Conservation (phyloP, 2,797 vertebrate genomes). For the Pseudocheirus occidentalis region DNA sequence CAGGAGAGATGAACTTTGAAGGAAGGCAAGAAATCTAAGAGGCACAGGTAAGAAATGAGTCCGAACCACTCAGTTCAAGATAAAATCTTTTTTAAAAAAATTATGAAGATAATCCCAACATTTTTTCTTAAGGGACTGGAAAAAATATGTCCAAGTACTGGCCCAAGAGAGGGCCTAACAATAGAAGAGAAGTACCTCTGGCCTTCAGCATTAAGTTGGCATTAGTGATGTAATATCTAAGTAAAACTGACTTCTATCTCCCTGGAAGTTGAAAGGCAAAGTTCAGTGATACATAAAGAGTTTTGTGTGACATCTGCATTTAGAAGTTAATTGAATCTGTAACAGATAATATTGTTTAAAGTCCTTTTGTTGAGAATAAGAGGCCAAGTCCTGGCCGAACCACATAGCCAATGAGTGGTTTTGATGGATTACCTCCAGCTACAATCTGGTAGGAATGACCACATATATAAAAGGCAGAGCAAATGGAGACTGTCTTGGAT, state of each 20-base stretch:
- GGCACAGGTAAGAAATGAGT: not conserved
- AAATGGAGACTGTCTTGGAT: not conserved
- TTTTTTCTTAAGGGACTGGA: conserved; percentile 35
- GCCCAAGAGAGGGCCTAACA: not conserved
- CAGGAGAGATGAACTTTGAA: not conserved
- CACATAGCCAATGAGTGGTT: not conserved
- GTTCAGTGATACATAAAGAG: not conserved
- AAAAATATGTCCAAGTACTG: conserved; percentile 16
- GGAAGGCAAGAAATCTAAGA: not conserved
- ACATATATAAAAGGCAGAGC: not conserved
- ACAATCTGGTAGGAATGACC: not conserved
- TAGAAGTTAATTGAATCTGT: not conserved
- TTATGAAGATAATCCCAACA: not conserved
- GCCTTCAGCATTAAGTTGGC: not conserved
- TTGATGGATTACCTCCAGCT: not conserved
- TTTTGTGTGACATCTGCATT: not conserved
- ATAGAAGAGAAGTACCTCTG: not conserved
- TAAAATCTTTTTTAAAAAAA: not conserved
- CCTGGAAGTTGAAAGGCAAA: not conserved
- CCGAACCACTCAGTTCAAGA: not conserved
- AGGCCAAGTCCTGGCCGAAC: not conserved
- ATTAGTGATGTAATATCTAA: not conserved
- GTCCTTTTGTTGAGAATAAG: not conserved
- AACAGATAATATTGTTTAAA: not conserved
- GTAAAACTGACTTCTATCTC: not conserved